Conservation (phyloP, 2,888 invertebrate species). For the Lepidonotus clava region DNA sequence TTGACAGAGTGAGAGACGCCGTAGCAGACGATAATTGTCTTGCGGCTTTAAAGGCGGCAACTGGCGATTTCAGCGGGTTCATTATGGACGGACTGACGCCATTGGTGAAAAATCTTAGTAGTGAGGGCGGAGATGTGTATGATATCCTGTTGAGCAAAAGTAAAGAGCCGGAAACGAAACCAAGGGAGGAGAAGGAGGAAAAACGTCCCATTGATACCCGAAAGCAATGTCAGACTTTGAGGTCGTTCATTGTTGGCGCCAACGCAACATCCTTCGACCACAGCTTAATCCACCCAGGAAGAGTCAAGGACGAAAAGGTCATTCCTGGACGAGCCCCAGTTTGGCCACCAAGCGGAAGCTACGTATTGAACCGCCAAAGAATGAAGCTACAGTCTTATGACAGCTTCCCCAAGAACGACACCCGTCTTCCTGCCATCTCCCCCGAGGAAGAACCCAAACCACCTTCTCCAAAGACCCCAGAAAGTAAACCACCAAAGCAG, state of each 20-base stretch:
- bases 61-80: neutral
- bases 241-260: constrained; percentile 16
- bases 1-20: neutral
- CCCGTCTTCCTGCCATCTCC: neutral
- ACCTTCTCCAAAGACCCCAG: neutral
- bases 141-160: neutral
- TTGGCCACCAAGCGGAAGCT: constrained; percentile 29
- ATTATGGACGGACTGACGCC: neutral
- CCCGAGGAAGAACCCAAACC: neutral
- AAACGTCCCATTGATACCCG: neutral
- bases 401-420: constrained; percentile 13
- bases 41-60: neutral
- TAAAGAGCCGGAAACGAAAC: neutral
- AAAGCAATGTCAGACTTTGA: neutral
- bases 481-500: neutral
- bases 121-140: neutral
- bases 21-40: neutral
- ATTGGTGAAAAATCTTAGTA: neutral
- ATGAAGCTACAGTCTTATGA: neutral
- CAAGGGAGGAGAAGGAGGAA: neutral
- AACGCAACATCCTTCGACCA: constrained; percentile 16
- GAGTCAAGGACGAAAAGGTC: neutral
- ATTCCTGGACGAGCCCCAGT: neutral
- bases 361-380: neutral
- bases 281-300: neutral